Evolutionary conservation across 2,797 vertebrate genomes (phyloP).

Genomic region (Anisognathus igniventris): DNA sequence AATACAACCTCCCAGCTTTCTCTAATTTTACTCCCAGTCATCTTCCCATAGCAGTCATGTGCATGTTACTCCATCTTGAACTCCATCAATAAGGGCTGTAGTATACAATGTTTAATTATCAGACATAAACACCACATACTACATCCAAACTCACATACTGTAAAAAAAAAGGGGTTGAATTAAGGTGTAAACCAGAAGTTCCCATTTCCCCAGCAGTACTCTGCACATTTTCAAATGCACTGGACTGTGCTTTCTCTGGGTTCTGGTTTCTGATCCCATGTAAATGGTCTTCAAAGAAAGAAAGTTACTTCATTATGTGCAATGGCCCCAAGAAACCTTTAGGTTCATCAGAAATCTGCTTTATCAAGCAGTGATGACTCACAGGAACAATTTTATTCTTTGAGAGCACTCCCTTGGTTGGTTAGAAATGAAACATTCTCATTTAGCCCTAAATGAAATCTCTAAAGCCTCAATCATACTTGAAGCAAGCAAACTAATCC

Average conservation of each 20-base stretch:
- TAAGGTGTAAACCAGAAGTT: neutral
- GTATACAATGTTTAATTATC: neutral
- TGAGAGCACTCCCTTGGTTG: neutral
- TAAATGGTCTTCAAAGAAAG: neutral
- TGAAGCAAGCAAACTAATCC: conserved; percentile 18
- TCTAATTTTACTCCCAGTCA: neutral
- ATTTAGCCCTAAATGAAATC: neutral
- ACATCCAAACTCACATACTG: accelerated
- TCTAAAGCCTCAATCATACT: conserved; percentile 1
- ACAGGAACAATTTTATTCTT: conserved; percentile 8
- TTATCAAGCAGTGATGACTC: neutral
- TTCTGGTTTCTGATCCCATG: neutral
- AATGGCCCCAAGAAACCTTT: neutral
- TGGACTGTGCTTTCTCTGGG: neutral
- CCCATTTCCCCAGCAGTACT: neutral
- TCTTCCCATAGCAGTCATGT: neutral
- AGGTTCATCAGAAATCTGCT: neutral
- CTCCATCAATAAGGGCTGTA: neutral
- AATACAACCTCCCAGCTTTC: neutral
- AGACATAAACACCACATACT: neutral
- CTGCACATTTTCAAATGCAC: neutral
- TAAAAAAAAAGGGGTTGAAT: neutral
- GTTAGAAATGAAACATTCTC: conserved; percentile 4
- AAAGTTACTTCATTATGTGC: neutral
- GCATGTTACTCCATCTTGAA: neutral